Conservation (phyloP, 1,140 invertebrate genomes). For the Parasteatoda tepidariorum region DNA sequence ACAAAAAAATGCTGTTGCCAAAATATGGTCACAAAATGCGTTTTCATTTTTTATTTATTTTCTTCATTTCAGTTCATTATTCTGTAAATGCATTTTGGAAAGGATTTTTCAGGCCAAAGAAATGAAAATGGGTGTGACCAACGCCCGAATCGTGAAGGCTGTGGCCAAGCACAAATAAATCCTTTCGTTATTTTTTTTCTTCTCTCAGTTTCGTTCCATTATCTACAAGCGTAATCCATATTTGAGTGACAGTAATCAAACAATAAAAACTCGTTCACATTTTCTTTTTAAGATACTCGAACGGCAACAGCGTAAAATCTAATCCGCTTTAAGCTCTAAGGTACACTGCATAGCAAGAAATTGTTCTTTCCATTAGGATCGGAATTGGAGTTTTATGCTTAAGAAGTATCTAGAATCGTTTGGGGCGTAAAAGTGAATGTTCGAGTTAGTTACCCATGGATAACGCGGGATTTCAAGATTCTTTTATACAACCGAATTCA, state of each 20-base stretch:
- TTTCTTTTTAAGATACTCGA: not conserved
- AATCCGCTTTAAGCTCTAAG: constrained; percentile 2
- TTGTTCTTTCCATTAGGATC: not conserved
- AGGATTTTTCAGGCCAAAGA: too few relatives aligned
- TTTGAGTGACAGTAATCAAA: constrained; percentile 31
- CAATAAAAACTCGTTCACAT: constrained; percentile 21
- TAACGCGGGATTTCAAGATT: not conserved
- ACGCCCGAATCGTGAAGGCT: not conserved
- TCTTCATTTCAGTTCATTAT: too few relatives aligned
- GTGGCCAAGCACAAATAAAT: not conserved
- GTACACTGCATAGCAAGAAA: not conserved
- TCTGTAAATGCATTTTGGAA: not conserved
- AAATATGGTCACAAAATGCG: too few relatives aligned
- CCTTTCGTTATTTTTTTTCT: constrained; percentile 1
- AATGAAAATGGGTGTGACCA: constrained; percentile 12
- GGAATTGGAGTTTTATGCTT: not conserved
- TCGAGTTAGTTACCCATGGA: not conserved
- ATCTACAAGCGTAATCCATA: not conserved
- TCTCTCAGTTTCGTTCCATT: constrained; percentile 18
- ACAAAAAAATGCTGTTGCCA: not conserved
- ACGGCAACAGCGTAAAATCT: not conserved
- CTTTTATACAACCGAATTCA: too few relatives aligned
- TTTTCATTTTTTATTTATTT: too few relatives aligned
- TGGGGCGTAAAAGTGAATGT: not conserved
- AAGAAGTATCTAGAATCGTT: not conserved